These are phyloP conservation scores for Uria aalge DNA, from an alignment of 2,113 vertebrate species.

Conservation along the genomic window DNA sequence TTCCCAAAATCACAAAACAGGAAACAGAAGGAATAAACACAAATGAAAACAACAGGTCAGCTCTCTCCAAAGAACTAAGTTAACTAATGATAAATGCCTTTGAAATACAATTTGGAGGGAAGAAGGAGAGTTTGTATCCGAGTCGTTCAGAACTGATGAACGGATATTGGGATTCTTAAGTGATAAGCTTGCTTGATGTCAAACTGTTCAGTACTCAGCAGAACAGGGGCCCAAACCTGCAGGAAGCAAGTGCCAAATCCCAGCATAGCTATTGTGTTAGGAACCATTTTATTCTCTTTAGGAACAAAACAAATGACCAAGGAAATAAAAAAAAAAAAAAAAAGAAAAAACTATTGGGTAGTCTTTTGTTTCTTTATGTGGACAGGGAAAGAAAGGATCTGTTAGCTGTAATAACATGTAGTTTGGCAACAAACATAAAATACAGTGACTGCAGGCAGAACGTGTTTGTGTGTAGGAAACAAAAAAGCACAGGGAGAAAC, in stretches of 20 bases:
- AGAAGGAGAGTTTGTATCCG: background rate
- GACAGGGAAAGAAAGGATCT: background rate
- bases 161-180: background rate
- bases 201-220: background rate
- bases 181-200: background rate
- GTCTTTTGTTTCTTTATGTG: background rate
- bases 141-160: background rate
- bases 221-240: background rate
- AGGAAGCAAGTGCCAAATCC: background rate
- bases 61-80: background rate
- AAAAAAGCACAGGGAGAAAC: background rate
- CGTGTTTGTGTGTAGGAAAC: background rate
- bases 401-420: background rate
- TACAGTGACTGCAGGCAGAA: background rate
- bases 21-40: background rate
- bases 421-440: background rate
- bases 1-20: background rate
- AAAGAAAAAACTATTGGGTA: accelerated
- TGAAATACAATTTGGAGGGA: background rate
- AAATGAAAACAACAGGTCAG: background rate
- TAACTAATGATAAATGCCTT: background rate
- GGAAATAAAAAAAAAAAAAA: background rate
- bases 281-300: background rate
- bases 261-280: background rate
- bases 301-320: background rate